A percentile compares a stretch with the other conserved stretches of the same genome.
Conservation (phyloP, 2,888 invertebrate species). For the Hirudinaria manillensis region DNA sequence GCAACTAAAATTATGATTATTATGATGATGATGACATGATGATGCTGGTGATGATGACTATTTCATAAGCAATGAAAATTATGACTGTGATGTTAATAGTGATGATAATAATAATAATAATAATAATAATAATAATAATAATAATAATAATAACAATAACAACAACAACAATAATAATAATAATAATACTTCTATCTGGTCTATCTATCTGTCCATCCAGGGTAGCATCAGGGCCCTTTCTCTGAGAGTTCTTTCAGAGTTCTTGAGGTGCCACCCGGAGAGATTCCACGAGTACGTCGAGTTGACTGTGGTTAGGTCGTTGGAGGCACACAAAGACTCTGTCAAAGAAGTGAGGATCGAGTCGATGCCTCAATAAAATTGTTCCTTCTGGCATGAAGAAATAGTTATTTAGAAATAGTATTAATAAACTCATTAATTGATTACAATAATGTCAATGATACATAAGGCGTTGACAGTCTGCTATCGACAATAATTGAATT, state of each 20-base stretch:
- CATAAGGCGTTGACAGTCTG: too few species aligned
- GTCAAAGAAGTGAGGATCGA: constrained; percentile 56
- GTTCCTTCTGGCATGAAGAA: neutral
- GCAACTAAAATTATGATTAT: neutral
- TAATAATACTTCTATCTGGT: too few species aligned
- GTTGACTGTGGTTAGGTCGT: constrained; percentile 78
- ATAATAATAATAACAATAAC: too few species aligned
- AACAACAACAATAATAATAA: too few species aligned
- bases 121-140: too few species aligned
- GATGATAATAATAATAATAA: too few species aligned
- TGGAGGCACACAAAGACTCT: constrained; percentile 71
- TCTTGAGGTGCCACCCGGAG: constrained; percentile 70
- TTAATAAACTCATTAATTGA: too few species aligned
- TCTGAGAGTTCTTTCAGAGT: constrained; percentile 74
- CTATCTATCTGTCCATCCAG: too few species aligned
- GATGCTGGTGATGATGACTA: neutral
- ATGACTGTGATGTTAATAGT: neutral
- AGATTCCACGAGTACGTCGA: constrained; percentile 84
- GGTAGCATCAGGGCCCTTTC: constrained; percentile 60
- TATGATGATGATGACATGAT: neutral
- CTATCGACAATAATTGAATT: too few species aligned
- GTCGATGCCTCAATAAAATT: too few species aligned
- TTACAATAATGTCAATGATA: too few species aligned
- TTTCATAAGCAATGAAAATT: neutral
- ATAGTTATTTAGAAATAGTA: too few species aligned